Evolutionary conservation across 2,797 vertebrate species (phyloP).

Genomic region (Cichlasoma orientale): DNA sequence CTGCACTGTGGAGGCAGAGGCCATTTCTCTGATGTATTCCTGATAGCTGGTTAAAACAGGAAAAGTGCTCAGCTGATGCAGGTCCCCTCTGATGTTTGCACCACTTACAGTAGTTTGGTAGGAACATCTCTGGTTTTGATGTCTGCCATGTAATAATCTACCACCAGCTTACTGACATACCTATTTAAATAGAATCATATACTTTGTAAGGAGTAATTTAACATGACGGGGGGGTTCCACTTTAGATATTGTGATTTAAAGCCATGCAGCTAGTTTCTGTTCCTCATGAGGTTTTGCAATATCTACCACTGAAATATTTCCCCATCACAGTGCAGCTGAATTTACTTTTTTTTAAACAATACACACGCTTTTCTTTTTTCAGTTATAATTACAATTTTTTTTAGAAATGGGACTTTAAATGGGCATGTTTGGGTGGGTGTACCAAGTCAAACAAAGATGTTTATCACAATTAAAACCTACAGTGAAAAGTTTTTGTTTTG

Average conservation of each 20-base stretch:
- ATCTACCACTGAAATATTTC: not conserved
- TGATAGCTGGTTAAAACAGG: constrained; percentile 21
- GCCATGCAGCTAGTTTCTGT: constrained; percentile 1
- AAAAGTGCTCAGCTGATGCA: constrained; percentile 3
- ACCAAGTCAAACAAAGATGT: not conserved
- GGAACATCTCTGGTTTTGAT: not conserved
- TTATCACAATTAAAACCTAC: not conserved
- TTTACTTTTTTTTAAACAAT: not conserved
- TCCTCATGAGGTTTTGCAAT: not conserved
- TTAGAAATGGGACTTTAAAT: not conserved
- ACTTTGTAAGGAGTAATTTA: not conserved
- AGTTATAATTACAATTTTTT: not conserved
- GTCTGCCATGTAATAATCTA: not conserved
- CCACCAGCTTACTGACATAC: not conserved
- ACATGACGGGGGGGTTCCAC: not conserved
- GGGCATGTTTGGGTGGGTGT: not conserved
- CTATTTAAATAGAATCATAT: not conserved
- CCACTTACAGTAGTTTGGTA: not conserved
- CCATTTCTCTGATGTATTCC: constrained; percentile 30
- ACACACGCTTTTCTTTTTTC: not conserved
- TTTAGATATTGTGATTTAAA: not conserved
- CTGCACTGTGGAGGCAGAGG: constrained; percentile 36
- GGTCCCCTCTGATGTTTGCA: constrained; percentile 15
- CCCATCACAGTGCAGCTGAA: not conserved
- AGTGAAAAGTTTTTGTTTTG: not conserved